Evolutionary conservation across 2,113 vertebrate genomes (phyloP).

Genomic region (Diadophis punctatus): DNA sequence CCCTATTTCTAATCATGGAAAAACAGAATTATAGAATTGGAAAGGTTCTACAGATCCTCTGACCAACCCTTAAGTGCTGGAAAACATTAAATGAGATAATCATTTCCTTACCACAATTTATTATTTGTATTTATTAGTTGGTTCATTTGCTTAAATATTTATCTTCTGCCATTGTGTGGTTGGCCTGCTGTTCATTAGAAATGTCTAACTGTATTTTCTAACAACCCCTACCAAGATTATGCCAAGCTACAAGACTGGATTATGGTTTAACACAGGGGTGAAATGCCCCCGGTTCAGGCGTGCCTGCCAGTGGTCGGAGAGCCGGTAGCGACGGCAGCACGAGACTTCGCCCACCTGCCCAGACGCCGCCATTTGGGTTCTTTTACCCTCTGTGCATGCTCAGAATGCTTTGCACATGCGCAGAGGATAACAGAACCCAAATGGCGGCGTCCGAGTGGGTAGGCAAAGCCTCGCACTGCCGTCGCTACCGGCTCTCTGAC

Average conservation of each 20-base stretch:
- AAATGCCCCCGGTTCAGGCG: too few species aligned
- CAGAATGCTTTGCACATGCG: too few species aligned
- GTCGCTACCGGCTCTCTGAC: too few species aligned
- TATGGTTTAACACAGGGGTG: too few species aligned
- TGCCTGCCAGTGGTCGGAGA: too few species aligned
- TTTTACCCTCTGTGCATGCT: too few species aligned
- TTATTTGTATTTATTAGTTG: background rate
- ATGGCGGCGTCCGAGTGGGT: too few species aligned
- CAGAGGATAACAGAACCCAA: too few species aligned
- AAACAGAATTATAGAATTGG: background rate
- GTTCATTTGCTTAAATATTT: background rate
- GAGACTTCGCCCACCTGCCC: too few species aligned
- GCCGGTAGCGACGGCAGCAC: too few species aligned
- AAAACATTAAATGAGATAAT: background rate
- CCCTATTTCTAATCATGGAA: background rate
- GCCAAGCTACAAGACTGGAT: background rate
- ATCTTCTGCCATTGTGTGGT: background rate
- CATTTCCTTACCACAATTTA: background rate
- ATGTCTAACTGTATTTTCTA: background rate
- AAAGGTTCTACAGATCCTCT: background rate
- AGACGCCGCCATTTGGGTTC: too few species aligned
- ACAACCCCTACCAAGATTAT: background rate
- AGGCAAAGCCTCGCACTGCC: too few species aligned
- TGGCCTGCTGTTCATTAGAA: background rate
- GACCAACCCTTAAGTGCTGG: background rate